Evolutionary conservation across 2,888 invertebrate genomes (phyloP), one percentile per base, ranked within the genome.

Genomic region (Lepetodrilus schrolli): DNA sequence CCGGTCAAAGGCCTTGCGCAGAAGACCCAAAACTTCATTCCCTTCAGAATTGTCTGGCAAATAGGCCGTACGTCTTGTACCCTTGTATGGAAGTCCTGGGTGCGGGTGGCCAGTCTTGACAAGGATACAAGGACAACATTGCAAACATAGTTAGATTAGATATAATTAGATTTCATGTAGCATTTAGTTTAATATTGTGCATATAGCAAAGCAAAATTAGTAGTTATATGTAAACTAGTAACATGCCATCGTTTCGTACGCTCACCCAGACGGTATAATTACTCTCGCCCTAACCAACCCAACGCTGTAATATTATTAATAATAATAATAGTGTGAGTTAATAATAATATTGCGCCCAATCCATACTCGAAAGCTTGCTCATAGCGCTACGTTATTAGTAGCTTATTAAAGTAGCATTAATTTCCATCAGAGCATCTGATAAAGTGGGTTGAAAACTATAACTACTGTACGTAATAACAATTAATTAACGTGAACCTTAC

Each of bases 11-110:
- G 87, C 88, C 34, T 78, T 76, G 26, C 72, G 48, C 37, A 88
- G 77, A 65, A 87, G 76, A 1, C 75, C 65, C 8, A 74, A 58
- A 0, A 87, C 80, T 34, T 79, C 69, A 13, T 78, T 65, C 8
- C 88, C 88, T 47, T 85, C 83, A 0, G 58, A 38, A 21, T 77
- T 85, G 71, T 86, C 78, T 10, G 88, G 88, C 38, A 88, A 74
- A 71, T 82, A 87, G 4, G 84, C 88, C 1, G 43, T 69, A 38
- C 85, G 75, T 5, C 4, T 49, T 5, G 83, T 83, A 5, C 87
- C 86, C 51, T 73, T 70, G 74, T 81, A 88, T 4, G 20, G 68
- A 43, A 50, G 49, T 0, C 86, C 86, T 4, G 86, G 85, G 21
- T 78, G 73, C 5, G 85, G 85, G 73, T 87, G 86, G 1, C 80